Base-by-base conservation (phyloP, 2,797 vertebrate genomes). In the Pampus argenteus region DNA sequence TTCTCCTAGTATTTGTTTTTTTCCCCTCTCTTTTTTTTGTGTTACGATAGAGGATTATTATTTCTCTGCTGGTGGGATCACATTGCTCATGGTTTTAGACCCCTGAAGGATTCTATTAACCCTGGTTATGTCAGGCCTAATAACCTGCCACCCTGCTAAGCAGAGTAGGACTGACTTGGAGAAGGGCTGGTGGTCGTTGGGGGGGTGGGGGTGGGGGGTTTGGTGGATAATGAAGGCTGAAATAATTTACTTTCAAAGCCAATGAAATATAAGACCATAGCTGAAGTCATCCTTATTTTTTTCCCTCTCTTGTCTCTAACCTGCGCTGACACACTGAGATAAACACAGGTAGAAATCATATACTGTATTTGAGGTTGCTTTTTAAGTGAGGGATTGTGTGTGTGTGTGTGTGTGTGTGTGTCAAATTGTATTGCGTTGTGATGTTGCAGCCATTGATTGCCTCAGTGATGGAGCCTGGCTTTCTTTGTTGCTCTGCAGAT, bases 91-190 rank as follows among this genome's bases (percentile, higher is more conserved):
- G 86, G 81, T 76, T 86, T 71, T 84, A 86, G 91, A 93, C 80
- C 90, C 89, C 90, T 89, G 88, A 89, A 91, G 86, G 89, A 92
- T 93, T 93, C 86, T 87, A 93, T 92, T 93, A 93, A 90, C 91
- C 90, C 90, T 84, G 84, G 84, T 92, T 90, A 90, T 90, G 90
- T 90, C 88, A 84, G 64, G 59, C 79, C 87, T 90, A 92, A 93
- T 91, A 91, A 91, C 86, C 88, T 86, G 81, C 85, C 88, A 91
- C 74, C 86, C 82, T 82, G 78, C 84, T 89, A 87, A 92, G 86
- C 81, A 88, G 82, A 84, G 73, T 20, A 25, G 74, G 85, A 70
- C 66, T 91, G 78, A 89, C 81, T 84, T 71, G 57, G 83, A 60
- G 80, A 44, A 40, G 56, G 38, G 45, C n/a, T n/a, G n/a, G n/a